phyloP scores from a whole-genome alignment of 1,140 invertebrate genomes.

The Augochlora pura region DNA sequence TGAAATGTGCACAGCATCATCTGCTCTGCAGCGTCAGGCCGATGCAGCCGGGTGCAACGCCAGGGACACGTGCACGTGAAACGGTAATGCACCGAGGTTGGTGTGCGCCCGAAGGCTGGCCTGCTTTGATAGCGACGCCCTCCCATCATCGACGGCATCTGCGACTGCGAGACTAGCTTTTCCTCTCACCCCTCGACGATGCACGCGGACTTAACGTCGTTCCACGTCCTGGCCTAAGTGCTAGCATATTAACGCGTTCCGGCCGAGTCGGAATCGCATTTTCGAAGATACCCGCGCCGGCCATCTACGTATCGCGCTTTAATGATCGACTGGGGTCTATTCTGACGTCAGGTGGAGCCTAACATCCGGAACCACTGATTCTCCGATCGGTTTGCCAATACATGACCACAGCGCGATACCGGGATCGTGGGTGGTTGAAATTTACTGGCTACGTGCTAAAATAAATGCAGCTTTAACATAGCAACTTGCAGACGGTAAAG shows the following conservation, averaged over 20 bases:
- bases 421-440: too few species aligned
- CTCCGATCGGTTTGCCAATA: too few species aligned
- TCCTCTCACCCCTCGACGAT: not conserved
- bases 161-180: not conserved
- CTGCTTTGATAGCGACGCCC: slow-evolving; percentile 54
- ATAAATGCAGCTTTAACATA: too few species aligned
- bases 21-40: not conserved
- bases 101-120: slow-evolving; percentile 25
- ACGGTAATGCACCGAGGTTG: slow-evolving; percentile 45
- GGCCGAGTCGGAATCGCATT: not conserved
- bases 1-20: not conserved
- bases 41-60: not conserved
- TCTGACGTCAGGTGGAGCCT: not conserved
- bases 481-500: too few species aligned
- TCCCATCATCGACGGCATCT: slow-evolving; percentile 35
- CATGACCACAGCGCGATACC: too few species aligned
- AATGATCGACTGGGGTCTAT: not conserved
- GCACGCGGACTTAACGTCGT: slow-evolving; percentile 5
- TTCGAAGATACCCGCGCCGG: not conserved
- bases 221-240: slow-evolving; percentile 18
- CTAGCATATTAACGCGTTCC: slow-evolving; percentile 3
- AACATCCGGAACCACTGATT: not conserved
- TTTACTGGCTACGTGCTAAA: too few species aligned
- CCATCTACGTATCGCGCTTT: not conserved
- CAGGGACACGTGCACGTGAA: slow-evolving; percentile 11